Conservation (phyloP, 2,797 vertebrate species). For the Macroramphosus scolopax region DNA sequence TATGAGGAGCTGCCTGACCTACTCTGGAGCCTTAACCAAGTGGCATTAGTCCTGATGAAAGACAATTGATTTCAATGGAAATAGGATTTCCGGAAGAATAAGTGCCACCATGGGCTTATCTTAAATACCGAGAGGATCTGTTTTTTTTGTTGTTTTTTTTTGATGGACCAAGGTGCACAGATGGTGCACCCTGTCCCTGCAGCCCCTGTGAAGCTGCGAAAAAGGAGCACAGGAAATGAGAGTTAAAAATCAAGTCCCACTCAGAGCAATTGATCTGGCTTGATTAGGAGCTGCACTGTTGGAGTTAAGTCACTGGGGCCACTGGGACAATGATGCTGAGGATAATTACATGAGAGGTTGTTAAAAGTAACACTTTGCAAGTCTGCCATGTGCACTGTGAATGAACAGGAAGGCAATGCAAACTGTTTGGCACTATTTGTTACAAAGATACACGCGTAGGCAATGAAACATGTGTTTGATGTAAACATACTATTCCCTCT, state of each 20-base stretch:
- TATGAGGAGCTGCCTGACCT: slow-evolving; percentile 36
- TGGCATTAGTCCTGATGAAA: slow-evolving; percentile 69
- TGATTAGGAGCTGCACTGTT: slow-evolving; percentile 28
- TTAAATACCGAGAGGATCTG: slow-evolving; percentile 21
- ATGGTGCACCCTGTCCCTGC: slow-evolving; percentile 53
- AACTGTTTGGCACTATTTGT: background rate
- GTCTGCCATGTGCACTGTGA: background rate
- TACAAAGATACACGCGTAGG: no score
- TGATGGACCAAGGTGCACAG: slow-evolving; percentile 51
- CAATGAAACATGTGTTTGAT: no score
- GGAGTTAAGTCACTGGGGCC: slow-evolving; percentile 5
- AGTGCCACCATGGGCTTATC: slow-evolving; percentile 42
- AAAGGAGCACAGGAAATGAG: slow-evolving; percentile 54
- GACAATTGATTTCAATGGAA: slow-evolving; percentile 67
- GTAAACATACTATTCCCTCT: no score
- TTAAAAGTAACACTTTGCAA: slow-evolving; percentile 5
- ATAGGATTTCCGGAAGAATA: slow-evolving; percentile 49
- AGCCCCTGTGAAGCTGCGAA: no score
- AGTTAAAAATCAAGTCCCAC: slow-evolving; percentile 47
- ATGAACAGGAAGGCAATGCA: slow-evolving; percentile 17
- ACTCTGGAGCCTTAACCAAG: slow-evolving; percentile 50
- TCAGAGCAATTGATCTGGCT: slow-evolving; percentile 43
- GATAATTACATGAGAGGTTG: slow-evolving; percentile 14
- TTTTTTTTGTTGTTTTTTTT: slow-evolving; percentile 9
- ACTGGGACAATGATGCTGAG: background rate